phyloP scores from a whole-genome alignment of 2,113 vertebrate genomes.

The Archocentrus centrarchus region DNA sequence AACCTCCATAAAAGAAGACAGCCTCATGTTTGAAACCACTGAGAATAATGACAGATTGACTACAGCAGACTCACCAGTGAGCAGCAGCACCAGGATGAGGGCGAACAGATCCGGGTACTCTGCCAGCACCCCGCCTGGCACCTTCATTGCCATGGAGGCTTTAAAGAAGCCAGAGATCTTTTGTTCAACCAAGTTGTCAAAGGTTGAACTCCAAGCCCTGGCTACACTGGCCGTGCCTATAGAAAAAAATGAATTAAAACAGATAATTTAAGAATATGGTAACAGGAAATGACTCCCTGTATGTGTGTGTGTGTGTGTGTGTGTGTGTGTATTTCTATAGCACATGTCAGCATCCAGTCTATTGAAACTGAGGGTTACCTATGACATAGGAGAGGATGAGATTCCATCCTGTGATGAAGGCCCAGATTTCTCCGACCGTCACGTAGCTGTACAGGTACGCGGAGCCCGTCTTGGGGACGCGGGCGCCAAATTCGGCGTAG shows the following conservation, averaged over 20 bases:
- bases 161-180: slow-evolving; percentile 89
- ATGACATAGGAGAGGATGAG: slow-evolving; percentile 97
- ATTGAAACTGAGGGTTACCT: slow-evolving; percentile 76
- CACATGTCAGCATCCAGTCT: neutral
- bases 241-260: neutral
- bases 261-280: neutral
- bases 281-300: neutral
- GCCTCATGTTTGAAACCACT: neutral
- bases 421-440: slow-evolving; percentile 96
- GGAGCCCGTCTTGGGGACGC: slow-evolving; percentile 93
- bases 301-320: too few relatives aligned
- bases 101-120: slow-evolving; percentile 92
- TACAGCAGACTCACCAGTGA: slow-evolving; percentile 85
- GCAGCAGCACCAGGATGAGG: slow-evolving; percentile 86
- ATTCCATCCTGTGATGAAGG: slow-evolving; percentile 97
- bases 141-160: slow-evolving; percentile 79
- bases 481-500: slow-evolving; percentile 96
- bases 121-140: slow-evolving; percentile 84
- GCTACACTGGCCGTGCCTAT: slow-evolving; percentile 94
- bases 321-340: neutral
- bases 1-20: neutral
- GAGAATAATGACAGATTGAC: neutral
- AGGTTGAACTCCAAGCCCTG: slow-evolving; percentile 93
- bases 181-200: slow-evolving; percentile 92
- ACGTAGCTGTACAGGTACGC: slow-evolving; percentile 98